A percentile compares a stretch with the other conserved stretches of the same genome.
Conservation (phyloP, 2,888 invertebrate genomes). For the Eueremaeus valkanovi region DNA sequence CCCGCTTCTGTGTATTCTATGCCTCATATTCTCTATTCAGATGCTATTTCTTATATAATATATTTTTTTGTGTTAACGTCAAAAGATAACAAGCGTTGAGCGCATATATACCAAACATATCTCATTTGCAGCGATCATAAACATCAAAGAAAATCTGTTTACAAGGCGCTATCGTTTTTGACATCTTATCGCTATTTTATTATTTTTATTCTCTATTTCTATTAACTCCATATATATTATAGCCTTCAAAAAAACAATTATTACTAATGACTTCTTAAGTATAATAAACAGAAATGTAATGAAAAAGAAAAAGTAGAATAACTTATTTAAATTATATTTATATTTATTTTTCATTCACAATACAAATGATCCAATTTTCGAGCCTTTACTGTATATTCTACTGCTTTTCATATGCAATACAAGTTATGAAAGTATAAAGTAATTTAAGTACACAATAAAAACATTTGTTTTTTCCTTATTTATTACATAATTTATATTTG, state of each 20-base stretch:
- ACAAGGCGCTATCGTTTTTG: background rate
- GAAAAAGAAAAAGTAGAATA: too few relatives aligned
- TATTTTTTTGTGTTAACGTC: background rate
- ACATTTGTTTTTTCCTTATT: background rate
- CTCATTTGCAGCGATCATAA: background rate
- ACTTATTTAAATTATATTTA: too few relatives aligned
- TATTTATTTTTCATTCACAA: too few relatives aligned
- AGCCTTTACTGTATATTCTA: too few relatives aligned
- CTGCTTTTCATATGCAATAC: too few relatives aligned
- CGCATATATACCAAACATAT: background rate
- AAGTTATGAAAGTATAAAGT: too few relatives aligned
- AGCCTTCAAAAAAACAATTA: background rate
- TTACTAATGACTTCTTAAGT: background rate
- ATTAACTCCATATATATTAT: background rate
- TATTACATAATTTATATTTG: background rate
- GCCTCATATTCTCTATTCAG: background rate
- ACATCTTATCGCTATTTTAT: background rate
- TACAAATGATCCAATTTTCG: too few relatives aligned
- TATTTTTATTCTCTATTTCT: too few relatives aligned
- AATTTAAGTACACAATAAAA: background rate
- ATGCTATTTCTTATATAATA: background rate
- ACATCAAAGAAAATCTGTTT: background rate
- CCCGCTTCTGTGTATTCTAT: conserved; percentile 17
- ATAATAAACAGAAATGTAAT: too few relatives aligned
- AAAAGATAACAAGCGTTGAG: conserved; percentile 14